Conservation (phyloP, 2,113 vertebrate species). For the Boulengeromyrus knoepffleri region DNA sequence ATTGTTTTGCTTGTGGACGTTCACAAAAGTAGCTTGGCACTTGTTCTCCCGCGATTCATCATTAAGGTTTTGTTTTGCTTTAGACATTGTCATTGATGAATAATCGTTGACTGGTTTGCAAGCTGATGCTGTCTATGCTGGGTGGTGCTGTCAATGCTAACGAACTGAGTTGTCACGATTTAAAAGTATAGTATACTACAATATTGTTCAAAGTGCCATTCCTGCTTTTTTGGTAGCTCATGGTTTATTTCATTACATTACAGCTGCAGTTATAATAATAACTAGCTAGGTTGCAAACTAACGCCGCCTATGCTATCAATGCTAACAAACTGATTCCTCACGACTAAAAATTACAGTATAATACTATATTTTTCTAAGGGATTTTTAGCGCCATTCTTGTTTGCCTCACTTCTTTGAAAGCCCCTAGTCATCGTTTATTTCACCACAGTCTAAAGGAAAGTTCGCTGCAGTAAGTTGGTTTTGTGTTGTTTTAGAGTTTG, state of each 20-base stretch:
- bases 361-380: background rate
- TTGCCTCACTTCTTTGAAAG: background rate
- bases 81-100: too few relatives aligned
- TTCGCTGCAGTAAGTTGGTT: background rate
- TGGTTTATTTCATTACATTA: too few relatives aligned
- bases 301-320: background rate
- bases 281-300: background rate
- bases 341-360: background rate
- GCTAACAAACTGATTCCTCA: background rate
- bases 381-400: background rate
- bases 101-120: too few relatives aligned
- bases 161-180: too few relatives aligned
- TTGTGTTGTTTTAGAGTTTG: background rate
- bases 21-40: background rate
- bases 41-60: background rate
- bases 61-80: background rate
- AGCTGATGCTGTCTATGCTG: too few relatives aligned
- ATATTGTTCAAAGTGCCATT: too few relatives aligned
- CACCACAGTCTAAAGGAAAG: constrained; percentile 3
- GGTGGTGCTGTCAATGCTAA: too few relatives aligned
- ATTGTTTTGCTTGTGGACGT: background rate
- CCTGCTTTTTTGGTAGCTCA: too few relatives aligned
- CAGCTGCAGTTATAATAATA: background rate
- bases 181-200: too few relatives aligned
- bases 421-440: background rate